Conservation (phyloP, 2,113 vertebrate genomes). For the Psettodes erumei region DNA sequence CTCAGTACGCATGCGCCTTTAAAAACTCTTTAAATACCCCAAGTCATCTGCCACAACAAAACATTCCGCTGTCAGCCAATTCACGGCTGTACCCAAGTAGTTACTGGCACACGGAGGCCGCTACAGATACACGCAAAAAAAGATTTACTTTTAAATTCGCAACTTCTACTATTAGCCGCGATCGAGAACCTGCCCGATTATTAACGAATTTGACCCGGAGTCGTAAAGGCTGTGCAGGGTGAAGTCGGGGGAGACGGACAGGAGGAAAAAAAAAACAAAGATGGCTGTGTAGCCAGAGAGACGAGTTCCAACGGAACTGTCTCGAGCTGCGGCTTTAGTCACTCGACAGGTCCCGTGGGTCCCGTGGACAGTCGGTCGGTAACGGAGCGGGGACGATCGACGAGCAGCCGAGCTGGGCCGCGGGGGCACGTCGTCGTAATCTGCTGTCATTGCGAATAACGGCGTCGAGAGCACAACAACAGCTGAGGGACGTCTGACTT, state of each 20-base stretch:
- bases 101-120: constrained; percentile 43
- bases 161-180: constrained; percentile 42
- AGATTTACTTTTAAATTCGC: constrained; percentile 57
- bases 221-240: constrained; percentile 53
- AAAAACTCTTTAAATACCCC: constrained; percentile 83
- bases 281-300: constrained; percentile 85
- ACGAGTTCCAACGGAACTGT: constrained; percentile 74
- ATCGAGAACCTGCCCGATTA: constrained; percentile 47
- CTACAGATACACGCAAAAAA: constrained; percentile 29
- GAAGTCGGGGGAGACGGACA: constrained; percentile 73
- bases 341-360: constrained; percentile 65
- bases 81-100: constrained; percentile 34
- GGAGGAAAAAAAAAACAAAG: constrained; percentile 83
- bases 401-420: constrained; percentile 59
- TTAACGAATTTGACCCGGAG: constrained; percentile 65
- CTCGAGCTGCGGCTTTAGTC: constrained; percentile 52
- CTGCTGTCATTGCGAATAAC: constrained; percentile 81
- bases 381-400: constrained; percentile 63
- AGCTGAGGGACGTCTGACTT: constrained; percentile 76
- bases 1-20: constrained; percentile 76
- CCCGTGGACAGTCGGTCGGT: constrained; percentile 60
- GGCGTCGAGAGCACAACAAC: constrained; percentile 73
- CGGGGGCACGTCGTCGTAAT: constrained; percentile 48
- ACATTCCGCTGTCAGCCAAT: constrained; percentile 79
- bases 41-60: constrained; percentile 84